These are phyloP conservation scores for Cottus gobio DNA, from an alignment of 2,113 vertebrate species.

Conservation along the genomic window DNA sequence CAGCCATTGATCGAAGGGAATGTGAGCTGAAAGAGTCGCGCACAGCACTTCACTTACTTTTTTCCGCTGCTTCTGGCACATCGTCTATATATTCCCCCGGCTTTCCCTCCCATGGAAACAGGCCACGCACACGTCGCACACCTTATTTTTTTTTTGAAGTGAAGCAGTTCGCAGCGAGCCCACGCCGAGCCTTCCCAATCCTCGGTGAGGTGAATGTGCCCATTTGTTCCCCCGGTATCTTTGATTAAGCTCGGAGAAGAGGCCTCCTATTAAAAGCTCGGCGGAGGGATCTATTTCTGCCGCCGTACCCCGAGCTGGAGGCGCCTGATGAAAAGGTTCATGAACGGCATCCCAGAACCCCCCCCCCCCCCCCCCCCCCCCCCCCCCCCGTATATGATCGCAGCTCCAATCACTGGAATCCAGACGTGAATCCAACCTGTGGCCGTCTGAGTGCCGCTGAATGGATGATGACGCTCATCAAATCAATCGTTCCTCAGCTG, in stretches of 20 bases:
- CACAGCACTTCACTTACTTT: conserved; percentile 45
- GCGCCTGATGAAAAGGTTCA: conserved; percentile 51
- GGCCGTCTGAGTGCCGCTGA: conserved; percentile 39
- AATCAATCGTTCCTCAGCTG: conserved; percentile 54
- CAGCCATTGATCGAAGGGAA: conserved; percentile 62
- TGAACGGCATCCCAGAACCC: conserved; percentile 54
- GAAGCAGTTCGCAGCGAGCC: conserved; percentile 28
- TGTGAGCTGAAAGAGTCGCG: conserved; percentile 45
- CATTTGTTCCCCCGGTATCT: conserved; percentile 42
- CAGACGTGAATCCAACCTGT: conserved; percentile 53
- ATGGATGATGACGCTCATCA: conserved; percentile 42
- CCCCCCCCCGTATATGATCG: conserved; percentile 35
- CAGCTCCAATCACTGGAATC: conserved; percentile 49
- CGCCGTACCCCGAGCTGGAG: conserved; percentile 35
- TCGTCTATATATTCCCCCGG: conserved; percentile 38
- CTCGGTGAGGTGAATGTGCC: conserved; percentile 9
- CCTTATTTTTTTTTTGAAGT: conserved; percentile 19
- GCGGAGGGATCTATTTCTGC: conserved; percentile 57
- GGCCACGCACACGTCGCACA: conserved; percentile 2
- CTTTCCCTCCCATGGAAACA: conserved; percentile 15
- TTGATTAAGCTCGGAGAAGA: conserved; percentile 61
- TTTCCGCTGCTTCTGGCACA: conserved; percentile 36
- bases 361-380: too few species aligned
- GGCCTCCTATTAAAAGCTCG: conserved; percentile 60
- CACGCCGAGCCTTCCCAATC: conserved; percentile 2